phyloP scores from a whole-genome alignment of 2,113 vertebrate species.

The Hippocampus guttulatus region DNA sequence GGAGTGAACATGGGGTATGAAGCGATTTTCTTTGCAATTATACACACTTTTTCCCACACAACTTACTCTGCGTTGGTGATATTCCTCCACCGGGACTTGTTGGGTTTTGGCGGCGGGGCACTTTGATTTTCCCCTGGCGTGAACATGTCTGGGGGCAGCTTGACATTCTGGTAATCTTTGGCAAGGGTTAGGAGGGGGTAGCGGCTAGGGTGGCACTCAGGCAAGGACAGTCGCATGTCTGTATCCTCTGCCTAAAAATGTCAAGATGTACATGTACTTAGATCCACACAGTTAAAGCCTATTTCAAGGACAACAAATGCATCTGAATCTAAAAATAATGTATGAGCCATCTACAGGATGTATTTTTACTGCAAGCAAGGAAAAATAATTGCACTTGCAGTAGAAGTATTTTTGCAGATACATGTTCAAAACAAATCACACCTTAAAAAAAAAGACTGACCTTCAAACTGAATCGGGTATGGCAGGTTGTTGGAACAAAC shows the following conservation, averaged over 20 bases:
- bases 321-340: conserved; percentile 9
- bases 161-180: conserved; percentile 86
- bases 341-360: neutral
- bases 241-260: conserved; percentile 87
- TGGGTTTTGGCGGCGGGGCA: conserved; percentile 71
- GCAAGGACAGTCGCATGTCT: conserved; percentile 90
- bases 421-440: neutral
- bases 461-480: conserved; percentile 85
- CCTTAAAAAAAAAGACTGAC: conserved; percentile 62
- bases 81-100: conserved; percentile 88
- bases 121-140: conserved; percentile 81
- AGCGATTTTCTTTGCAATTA: no score
- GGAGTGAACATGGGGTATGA: no score
- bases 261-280: neutral
- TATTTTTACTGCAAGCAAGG: neutral
- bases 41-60: neutral
- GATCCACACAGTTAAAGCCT: neutral
- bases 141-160: conserved; percentile 79
- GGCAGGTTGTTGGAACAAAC: conserved; percentile 91
- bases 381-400: neutral
- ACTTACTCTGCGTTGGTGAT: conserved; percentile 92
- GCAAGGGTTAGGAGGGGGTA: conserved; percentile 92
- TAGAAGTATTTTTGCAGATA: neutral
- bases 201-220: conserved; percentile 95
- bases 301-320: conserved; percentile 3